Base-by-base conservation (phyloP, 2,797 vertebrate genomes). In the Selene dorsalis region DNA sequence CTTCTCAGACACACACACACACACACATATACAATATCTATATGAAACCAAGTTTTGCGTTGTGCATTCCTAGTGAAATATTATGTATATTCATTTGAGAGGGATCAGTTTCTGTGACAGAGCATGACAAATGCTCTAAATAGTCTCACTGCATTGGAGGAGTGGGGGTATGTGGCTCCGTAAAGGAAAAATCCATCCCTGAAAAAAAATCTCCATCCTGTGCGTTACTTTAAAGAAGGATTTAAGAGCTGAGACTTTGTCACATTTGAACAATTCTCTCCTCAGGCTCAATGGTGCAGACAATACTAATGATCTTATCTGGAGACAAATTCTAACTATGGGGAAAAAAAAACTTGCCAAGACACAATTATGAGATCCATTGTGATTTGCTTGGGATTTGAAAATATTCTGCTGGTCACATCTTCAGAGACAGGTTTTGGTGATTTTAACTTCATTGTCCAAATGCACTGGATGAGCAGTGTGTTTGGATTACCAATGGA, bases 51-150 rank as follows among this genome's bases (percentile, higher is more conserved):
- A 18, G 45, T 47, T 47, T 48, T 69, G 60, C 47, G 47, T 30
- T 61, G 56, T 38, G 71, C 24, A 43, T 72, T 45, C 52, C 5
- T 41, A 73, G 17, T 65, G 32, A 65, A 57, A 77, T 62, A 74
- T 60, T 71, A 53, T 74, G 65, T 58, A 79, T 64, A 74, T 84
- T 78, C 3, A 59, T 80, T 62, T 66, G 32, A 78, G 58, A 57
- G 41, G 58, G 50, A 32, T 58, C 16, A 58, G 47, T 73, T 24
- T 78, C 18, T 10, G 74, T 74, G 57, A 60, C 28, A 26, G 65
- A 71, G 57, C 55, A 43, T 64, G 62, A 70, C 39, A 75, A 63
- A 82, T 20, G 28, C 28, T 32, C 7, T 32, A 32, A 57, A 41
- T 17, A 10, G n/a, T 11, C 18, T 52, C 26, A 69, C 24, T 73